These are phyloP conservation scores for Onychostoma macrolepis DNA, from an alignment of 2,113 vertebrate genomes.

Conservation along the genomic window DNA sequence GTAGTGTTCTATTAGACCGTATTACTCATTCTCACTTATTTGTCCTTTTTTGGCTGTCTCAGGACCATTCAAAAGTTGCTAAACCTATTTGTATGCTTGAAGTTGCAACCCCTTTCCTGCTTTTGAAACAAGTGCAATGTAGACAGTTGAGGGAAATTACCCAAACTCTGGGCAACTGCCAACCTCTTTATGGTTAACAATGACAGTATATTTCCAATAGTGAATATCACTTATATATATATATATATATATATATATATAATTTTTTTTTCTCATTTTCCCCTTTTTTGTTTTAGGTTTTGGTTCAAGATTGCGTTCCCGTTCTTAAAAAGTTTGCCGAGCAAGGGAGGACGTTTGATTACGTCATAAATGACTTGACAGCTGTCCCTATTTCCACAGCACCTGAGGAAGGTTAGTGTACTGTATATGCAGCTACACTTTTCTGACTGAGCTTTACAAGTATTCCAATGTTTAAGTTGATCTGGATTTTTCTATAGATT, in stretches of 20 bases:
- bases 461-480: not conserved
- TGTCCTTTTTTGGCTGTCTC: not conserved
- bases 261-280: no score
- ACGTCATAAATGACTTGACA: conserved; percentile 97
- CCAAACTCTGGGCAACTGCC: not conserved
- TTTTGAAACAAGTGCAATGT: conserved; percentile 27
- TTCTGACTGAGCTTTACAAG: not conserved
- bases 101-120: conserved; percentile 9
- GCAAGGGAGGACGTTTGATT: conserved; percentile 95
- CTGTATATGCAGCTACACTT: not conserved
- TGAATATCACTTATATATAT: not conserved
- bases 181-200: not conserved
- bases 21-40: not conserved
- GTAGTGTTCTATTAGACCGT: not conserved
- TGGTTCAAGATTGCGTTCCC: conserved; percentile 96
- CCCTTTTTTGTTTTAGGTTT: conserved; percentile 75
- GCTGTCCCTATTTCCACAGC: conserved; percentile 95
- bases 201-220: not conserved
- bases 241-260: no score
- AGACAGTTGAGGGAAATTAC: conserved; percentile 30
- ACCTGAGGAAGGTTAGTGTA: conserved; percentile 89
- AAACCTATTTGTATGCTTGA: not conserved
- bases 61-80: not conserved
- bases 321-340: conserved; percentile 94
- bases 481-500: conserved; percentile 76